phyloP scores from a whole-genome alignment of 2,888 invertebrate genomes.

The Heterodera filipjevi region DNA sequence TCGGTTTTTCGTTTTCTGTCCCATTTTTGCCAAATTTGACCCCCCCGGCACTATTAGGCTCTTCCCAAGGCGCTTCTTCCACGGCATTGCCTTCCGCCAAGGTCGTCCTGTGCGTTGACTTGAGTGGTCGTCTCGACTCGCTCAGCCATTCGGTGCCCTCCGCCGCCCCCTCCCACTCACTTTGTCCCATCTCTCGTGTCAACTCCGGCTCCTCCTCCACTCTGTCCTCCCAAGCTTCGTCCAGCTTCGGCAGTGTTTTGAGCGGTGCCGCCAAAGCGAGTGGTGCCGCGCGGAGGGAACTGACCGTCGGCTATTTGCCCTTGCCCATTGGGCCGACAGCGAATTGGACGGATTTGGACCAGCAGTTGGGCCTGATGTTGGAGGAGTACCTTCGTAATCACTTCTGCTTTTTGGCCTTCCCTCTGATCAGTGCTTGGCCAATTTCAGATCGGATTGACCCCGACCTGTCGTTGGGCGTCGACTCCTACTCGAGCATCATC shows the following conservation, averaged over 20 bases:
- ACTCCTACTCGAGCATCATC: slow-evolving; percentile 84
- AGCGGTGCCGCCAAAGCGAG: slow-evolving; percentile 19
- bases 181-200: slow-evolving; percentile 17
- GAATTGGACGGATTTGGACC: slow-evolving; percentile 57
- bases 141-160: not conserved
- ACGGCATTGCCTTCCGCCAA: slow-evolving; percentile 12
- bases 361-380: slow-evolving; percentile 49
- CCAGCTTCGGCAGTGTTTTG: slow-evolving; percentile 23
- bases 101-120: slow-evolving; percentile 48
- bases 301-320: slow-evolving; percentile 56
- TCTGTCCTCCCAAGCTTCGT: slow-evolving; percentile 32
- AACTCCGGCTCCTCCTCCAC: slow-evolving; percentile 35
- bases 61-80: slow-evolving; percentile 7
- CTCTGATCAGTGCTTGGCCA: not conserved
- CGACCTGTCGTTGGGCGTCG: slow-evolving; percentile 81
- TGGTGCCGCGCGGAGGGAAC: slow-evolving; percentile 40
- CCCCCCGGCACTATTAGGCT: not conserved
- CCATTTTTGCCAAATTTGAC: not conserved
- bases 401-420: not conserved
- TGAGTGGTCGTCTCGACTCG: slow-evolving; percentile 35
- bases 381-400: slow-evolving; percentile 76
- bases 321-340: slow-evolving; percentile 45
- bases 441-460: slow-evolving; percentile 81
- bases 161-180: slow-evolving; percentile 21
- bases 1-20: not conserved